Percentiles rank a stretch among this genome's conserved stretches.
These are phyloP conservation scores for Thaumetopoea pityocampa DNA, from an alignment of 1,140 invertebrate genomes.

Conservation along the genomic window DNA sequence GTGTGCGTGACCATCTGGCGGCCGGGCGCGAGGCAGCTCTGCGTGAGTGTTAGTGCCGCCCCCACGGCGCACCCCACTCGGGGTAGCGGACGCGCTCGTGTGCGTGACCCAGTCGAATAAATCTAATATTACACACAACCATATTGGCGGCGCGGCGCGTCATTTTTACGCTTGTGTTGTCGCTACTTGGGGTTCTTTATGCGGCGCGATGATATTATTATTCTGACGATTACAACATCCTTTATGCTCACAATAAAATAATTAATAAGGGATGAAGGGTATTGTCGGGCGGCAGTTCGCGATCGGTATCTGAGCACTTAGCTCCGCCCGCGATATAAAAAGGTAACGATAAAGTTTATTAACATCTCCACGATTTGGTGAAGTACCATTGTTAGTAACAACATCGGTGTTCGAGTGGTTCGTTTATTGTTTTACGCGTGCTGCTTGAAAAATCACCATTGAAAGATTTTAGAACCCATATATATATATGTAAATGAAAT, in stretches of 20 bases:
- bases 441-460: no score
- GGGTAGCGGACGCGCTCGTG: conserved; percentile 48
- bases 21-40: conserved; percentile 35
- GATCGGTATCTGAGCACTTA: conserved; percentile 66
- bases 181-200: conserved; percentile 73
- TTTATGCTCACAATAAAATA: conserved; percentile 75
- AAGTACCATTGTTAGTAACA: conserved; percentile 25
- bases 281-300: conserved; percentile 57
- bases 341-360: conserved; percentile 55
- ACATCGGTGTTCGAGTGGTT: conserved; percentile 17
- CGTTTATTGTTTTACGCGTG: conserved; percentile 28
- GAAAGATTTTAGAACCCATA: no score
- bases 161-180: conserved; percentile 75
- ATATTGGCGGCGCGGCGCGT: conserved; percentile 69
- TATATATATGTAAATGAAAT: no score
- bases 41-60: conserved; percentile 47
- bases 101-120: conserved; percentile 74
- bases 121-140: conserved; percentile 73
- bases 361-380: conserved; percentile 28
- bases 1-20: conserved; percentile 69
- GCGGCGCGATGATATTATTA: conserved; percentile 73
- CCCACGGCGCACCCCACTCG: conserved; percentile 59
- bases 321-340: conserved; percentile 53
- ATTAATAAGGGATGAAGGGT: conserved; percentile 75
- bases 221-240: conserved; percentile 73